phyloP scores from a whole-genome alignment of 92 coral and sea anemone species.

The Zoanthus solanderi region DNA sequence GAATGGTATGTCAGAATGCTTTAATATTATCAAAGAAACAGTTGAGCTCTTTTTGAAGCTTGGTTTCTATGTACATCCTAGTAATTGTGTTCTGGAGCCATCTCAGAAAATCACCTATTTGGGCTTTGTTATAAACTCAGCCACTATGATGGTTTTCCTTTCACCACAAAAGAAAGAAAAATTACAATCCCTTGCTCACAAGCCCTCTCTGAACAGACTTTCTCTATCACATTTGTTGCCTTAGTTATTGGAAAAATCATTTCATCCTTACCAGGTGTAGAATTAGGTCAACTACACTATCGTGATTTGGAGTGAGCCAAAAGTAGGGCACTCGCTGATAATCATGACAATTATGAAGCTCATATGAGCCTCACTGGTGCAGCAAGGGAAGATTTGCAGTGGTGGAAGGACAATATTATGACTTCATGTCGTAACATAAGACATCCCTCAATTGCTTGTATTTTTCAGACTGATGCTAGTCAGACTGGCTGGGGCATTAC shows the following conservation, averaged over 20 bases:
- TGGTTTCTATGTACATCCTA: slow-evolving; percentile 66
- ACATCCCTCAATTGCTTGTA: slow-evolving; percentile 16
- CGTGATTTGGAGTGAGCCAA: slow-evolving; percentile 55
- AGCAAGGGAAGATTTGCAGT: slow-evolving; percentile 40
- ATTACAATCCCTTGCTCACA: slow-evolving; percentile 2
- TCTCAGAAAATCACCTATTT: slow-evolving; percentile 40
- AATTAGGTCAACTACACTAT: slow-evolving; percentile 60
- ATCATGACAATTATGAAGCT: slow-evolving; percentile 44
- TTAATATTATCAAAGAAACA: neutral
- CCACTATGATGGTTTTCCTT: slow-evolving; percentile 22
- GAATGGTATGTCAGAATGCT: slow-evolving; percentile 22
- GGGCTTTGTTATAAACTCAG: slow-evolving; percentile 66
- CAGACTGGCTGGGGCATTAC: too few species aligned
- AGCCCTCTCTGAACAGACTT: slow-evolving; percentile 4
- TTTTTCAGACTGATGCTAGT: too few species aligned
- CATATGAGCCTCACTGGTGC: slow-evolving; percentile 36
- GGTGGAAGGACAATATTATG: slow-evolving; percentile 53
- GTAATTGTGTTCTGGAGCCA: slow-evolving; percentile 23
- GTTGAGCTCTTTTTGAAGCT: slow-evolving; percentile 44
- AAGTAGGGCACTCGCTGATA: slow-evolving; percentile 34
- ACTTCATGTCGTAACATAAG: slow-evolving; percentile 35
- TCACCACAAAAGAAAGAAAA: slow-evolving; percentile 42
- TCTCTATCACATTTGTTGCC: too few species aligned
- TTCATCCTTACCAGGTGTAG: neutral
- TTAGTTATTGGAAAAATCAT: slow-evolving; percentile 39